phyloP scores from a whole-genome alignment of 2,113 vertebrate genomes.

The Corapipo altera region DNA sequence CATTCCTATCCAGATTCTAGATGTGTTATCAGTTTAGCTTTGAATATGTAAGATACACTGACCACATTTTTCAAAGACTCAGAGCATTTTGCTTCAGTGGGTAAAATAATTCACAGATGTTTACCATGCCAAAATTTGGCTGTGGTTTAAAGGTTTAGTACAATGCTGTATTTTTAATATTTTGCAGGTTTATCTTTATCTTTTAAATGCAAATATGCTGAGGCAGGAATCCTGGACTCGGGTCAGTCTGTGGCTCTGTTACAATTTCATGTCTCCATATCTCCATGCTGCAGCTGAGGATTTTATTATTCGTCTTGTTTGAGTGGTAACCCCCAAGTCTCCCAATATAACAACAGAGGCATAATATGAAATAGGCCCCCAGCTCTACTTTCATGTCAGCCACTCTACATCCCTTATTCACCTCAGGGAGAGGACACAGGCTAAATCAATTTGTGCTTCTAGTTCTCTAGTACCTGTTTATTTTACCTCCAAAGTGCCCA shows the following conservation, averaged over 20 bases:
- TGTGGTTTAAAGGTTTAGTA: background rate
- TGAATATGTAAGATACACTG: background rate
- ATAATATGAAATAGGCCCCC: background rate
- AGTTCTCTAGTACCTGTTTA: background rate
- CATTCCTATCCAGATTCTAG: background rate
- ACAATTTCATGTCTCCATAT: background rate
- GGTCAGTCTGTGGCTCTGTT: background rate
- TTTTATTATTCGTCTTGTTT: background rate
- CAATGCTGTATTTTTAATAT: background rate
- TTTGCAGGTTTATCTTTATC: background rate
- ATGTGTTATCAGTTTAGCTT: background rate
- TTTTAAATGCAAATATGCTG: background rate
- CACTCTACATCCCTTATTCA: background rate
- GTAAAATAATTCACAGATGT: conserved; percentile 9
- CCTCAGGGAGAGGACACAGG: background rate
- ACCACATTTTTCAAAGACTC: background rate
- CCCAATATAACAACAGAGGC: background rate
- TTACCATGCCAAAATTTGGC: background rate
- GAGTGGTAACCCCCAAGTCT: background rate
- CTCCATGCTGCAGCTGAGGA: background rate
- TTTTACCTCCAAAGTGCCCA: background rate
- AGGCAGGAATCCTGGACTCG: background rate
- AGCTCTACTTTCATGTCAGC: background rate
- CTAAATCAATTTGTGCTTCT: background rate
- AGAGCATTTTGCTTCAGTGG: background rate